phyloP scores from a whole-genome alignment of 2,113 vertebrate genomes.

The Octodon degus region DNA sequence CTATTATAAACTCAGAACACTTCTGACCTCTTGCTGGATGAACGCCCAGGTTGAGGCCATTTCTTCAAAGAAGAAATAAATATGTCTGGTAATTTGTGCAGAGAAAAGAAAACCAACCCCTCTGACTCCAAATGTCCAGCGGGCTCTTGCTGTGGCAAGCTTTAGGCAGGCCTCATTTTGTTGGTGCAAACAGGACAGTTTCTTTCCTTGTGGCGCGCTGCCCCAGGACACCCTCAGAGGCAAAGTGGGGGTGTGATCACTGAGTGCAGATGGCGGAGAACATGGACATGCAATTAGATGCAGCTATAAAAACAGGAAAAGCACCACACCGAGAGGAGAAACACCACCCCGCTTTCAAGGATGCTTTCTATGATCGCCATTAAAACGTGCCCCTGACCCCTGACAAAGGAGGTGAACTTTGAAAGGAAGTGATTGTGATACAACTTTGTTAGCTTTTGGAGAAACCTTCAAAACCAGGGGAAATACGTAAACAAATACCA shows the following conservation, averaged over 20 bases:
- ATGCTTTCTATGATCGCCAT: slow-evolving; percentile 77
- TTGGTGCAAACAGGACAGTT: slow-evolving; percentile 50
- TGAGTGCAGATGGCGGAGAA: slow-evolving; percentile 70
- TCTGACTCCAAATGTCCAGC: not conserved
- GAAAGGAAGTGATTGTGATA: slow-evolving; percentile 49
- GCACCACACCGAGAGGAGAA: slow-evolving; percentile 56
- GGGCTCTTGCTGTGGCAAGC: not conserved
- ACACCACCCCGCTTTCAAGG: slow-evolving; percentile 62
- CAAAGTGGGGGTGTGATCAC: slow-evolving; percentile 66
- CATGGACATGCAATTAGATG: slow-evolving; percentile 72
- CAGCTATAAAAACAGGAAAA: slow-evolving; percentile 78
- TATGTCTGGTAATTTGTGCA: not conserved
- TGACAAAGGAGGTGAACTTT: slow-evolving; percentile 71
- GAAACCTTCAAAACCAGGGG: slow-evolving; percentile 24
- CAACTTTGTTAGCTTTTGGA: not conserved
- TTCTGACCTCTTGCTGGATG: slow-evolving; percentile 28
- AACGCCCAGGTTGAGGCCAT: slow-evolving; percentile 30
- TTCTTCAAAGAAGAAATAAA: slow-evolving; percentile 68
- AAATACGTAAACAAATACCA: not conserved
- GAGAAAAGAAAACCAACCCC: not conserved
- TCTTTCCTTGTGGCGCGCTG: slow-evolving; percentile 38
- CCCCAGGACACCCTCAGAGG: slow-evolving; percentile 71
- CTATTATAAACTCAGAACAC: slow-evolving; percentile 15
- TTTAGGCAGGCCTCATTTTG: not conserved
- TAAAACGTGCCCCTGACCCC: slow-evolving; percentile 74